These are phyloP conservation scores for Drosophila nigritarsus DNA, from an alignment of 2,888 invertebrate genomes.

Conservation along the genomic window DNA sequence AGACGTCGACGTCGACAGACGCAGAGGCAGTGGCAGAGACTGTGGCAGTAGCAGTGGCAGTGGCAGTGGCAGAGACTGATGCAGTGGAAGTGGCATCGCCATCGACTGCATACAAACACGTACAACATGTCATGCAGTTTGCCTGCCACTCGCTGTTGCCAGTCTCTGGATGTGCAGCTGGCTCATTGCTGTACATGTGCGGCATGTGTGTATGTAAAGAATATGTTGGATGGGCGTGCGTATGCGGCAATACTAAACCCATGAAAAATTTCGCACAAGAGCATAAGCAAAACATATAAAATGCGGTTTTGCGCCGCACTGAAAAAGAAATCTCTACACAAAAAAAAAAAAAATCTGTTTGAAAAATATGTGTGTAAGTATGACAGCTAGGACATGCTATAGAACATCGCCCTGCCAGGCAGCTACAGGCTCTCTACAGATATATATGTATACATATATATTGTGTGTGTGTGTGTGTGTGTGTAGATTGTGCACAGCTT, in stretches of 20 bases:
- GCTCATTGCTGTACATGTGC: slow-evolving; percentile 33
- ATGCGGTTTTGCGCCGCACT: slow-evolving; percentile 66
- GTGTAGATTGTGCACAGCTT: slow-evolving; percentile 37
- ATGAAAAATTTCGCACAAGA: slow-evolving; percentile 70
- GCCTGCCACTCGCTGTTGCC: slow-evolving; percentile 25
- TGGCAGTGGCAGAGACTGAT: slow-evolving; percentile 14
- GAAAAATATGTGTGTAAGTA: slow-evolving; percentile 60
- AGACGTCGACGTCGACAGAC: slow-evolving; percentile 41
- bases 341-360: slow-evolving; percentile 46
- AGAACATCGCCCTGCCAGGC: slow-evolving; percentile 11
- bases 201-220: slow-evolving; percentile 18
- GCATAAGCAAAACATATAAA: slow-evolving; percentile 73
- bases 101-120: slow-evolving; percentile 69
- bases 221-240: slow-evolving; percentile 39
- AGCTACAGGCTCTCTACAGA: neutral
- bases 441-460: no score
- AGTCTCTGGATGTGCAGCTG: slow-evolving; percentile 17
- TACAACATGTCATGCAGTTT: slow-evolving; percentile 70
- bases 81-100: slow-evolving; percentile 12
- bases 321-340: slow-evolving; percentile 53
- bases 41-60: slow-evolving; percentile 6
- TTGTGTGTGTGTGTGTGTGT: neutral
- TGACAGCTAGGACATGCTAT: slow-evolving; percentile 67
- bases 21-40: slow-evolving; percentile 16
- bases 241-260: slow-evolving; percentile 61